Evolutionary conservation across 92 coral and sea anemone genomes (phyloP), one percentile per base, ranked within the genome.

Genomic region (Isaurus tuberculatus): DNA sequence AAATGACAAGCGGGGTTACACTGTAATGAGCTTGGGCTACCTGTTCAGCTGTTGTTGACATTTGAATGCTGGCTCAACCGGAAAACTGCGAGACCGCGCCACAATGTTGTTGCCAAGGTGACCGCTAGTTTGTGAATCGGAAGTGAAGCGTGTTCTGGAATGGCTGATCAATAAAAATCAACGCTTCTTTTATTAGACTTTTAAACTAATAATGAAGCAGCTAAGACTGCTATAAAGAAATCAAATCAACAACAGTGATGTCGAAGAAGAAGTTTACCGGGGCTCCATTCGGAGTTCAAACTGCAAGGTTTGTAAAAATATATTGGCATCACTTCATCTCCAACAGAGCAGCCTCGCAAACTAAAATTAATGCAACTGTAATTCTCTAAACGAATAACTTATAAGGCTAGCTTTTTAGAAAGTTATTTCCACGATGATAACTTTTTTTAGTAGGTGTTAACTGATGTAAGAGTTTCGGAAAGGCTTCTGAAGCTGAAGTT

Each of bases 201-300:
- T 40, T 55, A 58, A 22, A 17, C 33, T 23, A 28, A 34, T n/a
- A 34, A 34, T 77, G 70, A 60, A 8, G 17, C 25, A 4, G 16
- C 51, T 51, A 32, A 77, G 42, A 27, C 32, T 57, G 70, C 28
- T 77, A 27, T 25, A 58, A 77, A 11, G 32, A 57, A 58, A 31
- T 77, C 30, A 8, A 14, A 4, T 20, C n/a, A 36, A 23, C 70
- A 61, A 29, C 72, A 36, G 80, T 75, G 26, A 96, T 94, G 98
- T 86, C 99, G 27, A 93, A 95, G 79, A 96, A 90, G 95, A 91
- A 95, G 75, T 96, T 71, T 79, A 11, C 90, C 5, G 98, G 99
- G 34, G 95, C 99, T 65, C 99, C 99, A 20, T 96, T 96, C 64
- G 99, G 99, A 27, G 97, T 96, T 10, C 99, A 96, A 79, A 96